Evolutionary conservation across 37 sponge, comb jelly and placozoan species (phyloP).

Genomic region (Dysidea cf. avara): DNA sequence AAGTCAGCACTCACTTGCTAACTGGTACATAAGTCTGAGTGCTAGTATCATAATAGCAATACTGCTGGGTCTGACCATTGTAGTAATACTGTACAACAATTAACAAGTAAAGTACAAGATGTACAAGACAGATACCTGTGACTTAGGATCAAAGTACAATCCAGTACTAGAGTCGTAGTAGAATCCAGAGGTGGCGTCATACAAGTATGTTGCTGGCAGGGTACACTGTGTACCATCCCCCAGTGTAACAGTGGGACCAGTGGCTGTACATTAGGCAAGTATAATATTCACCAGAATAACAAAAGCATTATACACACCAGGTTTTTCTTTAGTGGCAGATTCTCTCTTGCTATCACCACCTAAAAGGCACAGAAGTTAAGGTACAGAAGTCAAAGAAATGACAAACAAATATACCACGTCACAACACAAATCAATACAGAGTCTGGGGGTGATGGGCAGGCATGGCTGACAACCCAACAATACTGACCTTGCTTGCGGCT

Average conservation of each 20-base stretch:
- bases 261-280: no score
- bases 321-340: no score
- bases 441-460: neutral
- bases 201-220: conserved; percentile 67
- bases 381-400: neutral
- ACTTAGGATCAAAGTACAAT: conserved; percentile 93
- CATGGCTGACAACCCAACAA: neutral
- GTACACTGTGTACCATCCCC: neutral
- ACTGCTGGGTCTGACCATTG: conserved; percentile 85
- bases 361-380: neutral
- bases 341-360: no score
- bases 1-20: conserved; percentile 27
- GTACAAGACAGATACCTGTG: conserved; percentile 81
- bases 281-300: no score
- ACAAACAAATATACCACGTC: neutral
- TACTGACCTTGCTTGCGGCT: neutral
- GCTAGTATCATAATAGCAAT: conserved; percentile 84
- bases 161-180: conserved; percentile 86
- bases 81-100: conserved; percentile 82
- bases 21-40: conserved; percentile 80
- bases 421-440: neutral
- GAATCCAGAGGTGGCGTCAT: conserved; percentile 78
- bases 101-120: neutral
- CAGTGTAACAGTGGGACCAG: no score
- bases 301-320: no score